Conservation (phyloP, 1,140 invertebrate genomes). For the Cydia splendana region DNA sequence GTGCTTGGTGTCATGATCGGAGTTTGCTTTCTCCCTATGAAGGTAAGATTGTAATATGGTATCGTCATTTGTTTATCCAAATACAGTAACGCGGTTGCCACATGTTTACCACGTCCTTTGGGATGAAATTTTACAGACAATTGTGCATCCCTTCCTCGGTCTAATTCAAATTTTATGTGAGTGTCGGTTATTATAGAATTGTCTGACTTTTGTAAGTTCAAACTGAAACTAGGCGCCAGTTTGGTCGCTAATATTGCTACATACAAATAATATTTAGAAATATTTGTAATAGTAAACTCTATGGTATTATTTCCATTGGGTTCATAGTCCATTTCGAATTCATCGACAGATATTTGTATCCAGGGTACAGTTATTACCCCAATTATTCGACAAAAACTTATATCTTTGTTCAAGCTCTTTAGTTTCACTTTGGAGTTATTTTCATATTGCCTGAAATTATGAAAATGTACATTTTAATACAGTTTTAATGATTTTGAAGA, state of each 20-base stretch:
- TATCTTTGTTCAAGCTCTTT: conserved; percentile 62
- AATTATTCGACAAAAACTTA: conserved; percentile 63
- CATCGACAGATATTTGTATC: conserved; percentile 64
- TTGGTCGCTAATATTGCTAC: conserved; percentile 65
- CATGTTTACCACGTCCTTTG: conserved; percentile 60
- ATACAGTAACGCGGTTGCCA: conserved; percentile 61
- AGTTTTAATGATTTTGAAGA: neutral
- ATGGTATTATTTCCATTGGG: conserved; percentile 50
- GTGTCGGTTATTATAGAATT: conserved; percentile 54
- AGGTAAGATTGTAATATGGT: conserved; percentile 68
- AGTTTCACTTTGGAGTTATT: conserved; percentile 65
- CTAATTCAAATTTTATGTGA: conserved; percentile 66
- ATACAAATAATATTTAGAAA: conserved; percentile 64
- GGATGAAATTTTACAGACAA: conserved; percentile 66
- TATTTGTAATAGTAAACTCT: conserved; percentile 65
- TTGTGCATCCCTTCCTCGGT: conserved; percentile 41
- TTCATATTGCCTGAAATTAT: conserved; percentile 62
- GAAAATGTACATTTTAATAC: neutral
- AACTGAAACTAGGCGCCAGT: conserved; percentile 57
- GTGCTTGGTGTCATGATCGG: conserved; percentile 55
- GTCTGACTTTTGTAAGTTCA: conserved; percentile 53
- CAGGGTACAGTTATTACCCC: conserved; percentile 69
- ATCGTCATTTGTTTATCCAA: conserved; percentile 64
- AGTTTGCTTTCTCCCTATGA: conserved; percentile 58
- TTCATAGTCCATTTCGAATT: conserved; percentile 63